These are phyloP conservation scores for Danio tinwini DNA, from an alignment of 2,797 vertebrate genomes.

Conservation along the genomic window DNA sequence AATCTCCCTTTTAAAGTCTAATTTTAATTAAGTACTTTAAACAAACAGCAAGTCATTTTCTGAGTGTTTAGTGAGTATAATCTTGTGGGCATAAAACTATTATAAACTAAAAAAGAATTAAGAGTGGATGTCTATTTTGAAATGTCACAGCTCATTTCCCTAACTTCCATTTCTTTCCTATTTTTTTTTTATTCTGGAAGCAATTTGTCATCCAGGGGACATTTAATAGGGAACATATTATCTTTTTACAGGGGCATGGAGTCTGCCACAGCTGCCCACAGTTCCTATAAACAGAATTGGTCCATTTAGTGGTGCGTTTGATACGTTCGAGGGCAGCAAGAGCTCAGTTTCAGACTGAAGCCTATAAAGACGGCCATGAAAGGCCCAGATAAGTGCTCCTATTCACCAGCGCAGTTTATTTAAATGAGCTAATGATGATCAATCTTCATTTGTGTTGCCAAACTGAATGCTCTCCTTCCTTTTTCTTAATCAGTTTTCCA, in stretches of 20 bases:
- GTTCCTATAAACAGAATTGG: constrained; percentile 82
- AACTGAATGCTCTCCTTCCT: constrained; percentile 64
- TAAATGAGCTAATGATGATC: constrained; percentile 67
- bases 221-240: constrained; percentile 83
- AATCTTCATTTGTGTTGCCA: constrained; percentile 65
- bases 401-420: constrained; percentile 59
- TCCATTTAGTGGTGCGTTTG: constrained; percentile 77
- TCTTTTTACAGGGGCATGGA: constrained; percentile 83
- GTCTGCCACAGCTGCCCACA: constrained; percentile 80
- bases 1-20: too few relatives aligned
- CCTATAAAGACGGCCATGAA: constrained; percentile 56
- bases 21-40: not conserved
- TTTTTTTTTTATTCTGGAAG: constrained; percentile 74
- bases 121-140: constrained; percentile 72
- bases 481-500: constrained; percentile 58
- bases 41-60: not conserved
- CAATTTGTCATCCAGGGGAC: constrained; percentile 84
- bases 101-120: constrained; percentile 70
- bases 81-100: constrained; percentile 48
- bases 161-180: constrained; percentile 68
- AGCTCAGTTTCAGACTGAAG: constrained; percentile 67
- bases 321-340: constrained; percentile 68
- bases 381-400: constrained; percentile 61
- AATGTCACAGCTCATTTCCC: constrained; percentile 76
- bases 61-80: not conserved